A percentile compares a stretch with the other conserved stretches of the same genome.
phyloP scores from a whole-genome alignment of 2,888 invertebrate genomes.

The Microplitis manilae region DNA sequence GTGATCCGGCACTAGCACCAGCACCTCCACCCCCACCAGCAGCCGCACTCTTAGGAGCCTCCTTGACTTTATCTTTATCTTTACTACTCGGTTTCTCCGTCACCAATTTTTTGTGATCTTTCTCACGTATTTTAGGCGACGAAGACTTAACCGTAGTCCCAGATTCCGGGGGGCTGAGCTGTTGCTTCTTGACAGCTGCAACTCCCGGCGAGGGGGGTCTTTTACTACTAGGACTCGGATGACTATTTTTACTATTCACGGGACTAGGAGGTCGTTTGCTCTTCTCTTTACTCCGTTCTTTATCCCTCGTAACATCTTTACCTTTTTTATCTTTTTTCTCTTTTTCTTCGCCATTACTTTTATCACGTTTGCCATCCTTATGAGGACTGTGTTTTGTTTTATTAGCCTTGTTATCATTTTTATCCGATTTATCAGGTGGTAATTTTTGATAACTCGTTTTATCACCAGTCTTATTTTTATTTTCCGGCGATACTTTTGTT shows the following conservation, averaged over 20 bases:
- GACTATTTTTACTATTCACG: constrained; percentile 60
- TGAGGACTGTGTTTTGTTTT: constrained; percentile 75
- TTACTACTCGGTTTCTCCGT: not conserved
- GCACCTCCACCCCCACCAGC: constrained; percentile 63
- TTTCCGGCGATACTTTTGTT: constrained; percentile 80
- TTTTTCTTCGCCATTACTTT: constrained; percentile 70
- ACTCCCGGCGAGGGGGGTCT: constrained; percentile 61
- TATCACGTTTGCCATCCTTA: constrained; percentile 73
- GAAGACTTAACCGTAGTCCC: constrained; percentile 56
- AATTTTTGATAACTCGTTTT: constrained; percentile 65
- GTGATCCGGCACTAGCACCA: constrained; percentile 68
- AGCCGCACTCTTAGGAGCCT: constrained; percentile 27
- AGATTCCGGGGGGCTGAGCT: constrained; percentile 60
- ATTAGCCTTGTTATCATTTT: constrained; percentile 66
- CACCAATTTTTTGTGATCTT: constrained; percentile 65
- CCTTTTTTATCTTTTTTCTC: constrained; percentile 73
- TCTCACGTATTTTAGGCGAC: constrained; percentile 66
- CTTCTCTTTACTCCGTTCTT: constrained; percentile 74
- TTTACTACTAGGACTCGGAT: constrained; percentile 63
- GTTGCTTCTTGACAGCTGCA: constrained; percentile 65
- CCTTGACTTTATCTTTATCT: constrained; percentile 54
- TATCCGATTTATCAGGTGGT: constrained; percentile 76
- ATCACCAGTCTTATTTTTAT: constrained; percentile 73
- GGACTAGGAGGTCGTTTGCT: constrained; percentile 73
- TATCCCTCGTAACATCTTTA: constrained; percentile 75